Percentiles rank a stretch among this genome's conserved stretches.
phyloP scores from a whole-genome alignment of 2,888 invertebrate species.

The Azorinus chamasolen region DNA sequence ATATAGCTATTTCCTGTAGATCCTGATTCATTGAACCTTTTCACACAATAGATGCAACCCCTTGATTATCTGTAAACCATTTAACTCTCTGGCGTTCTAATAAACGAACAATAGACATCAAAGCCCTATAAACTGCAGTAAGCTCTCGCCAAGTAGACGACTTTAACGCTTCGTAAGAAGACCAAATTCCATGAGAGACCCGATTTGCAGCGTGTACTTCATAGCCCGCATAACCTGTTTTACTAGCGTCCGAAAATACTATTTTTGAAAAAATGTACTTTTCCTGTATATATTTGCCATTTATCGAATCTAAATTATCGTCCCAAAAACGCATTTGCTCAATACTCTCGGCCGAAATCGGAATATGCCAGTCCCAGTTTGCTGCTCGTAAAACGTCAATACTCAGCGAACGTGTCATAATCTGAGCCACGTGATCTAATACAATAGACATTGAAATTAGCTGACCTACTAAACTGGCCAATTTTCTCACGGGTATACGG shows the following conservation, averaged over 20 bases:
- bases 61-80: conserved; percentile 34
- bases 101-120: not conserved
- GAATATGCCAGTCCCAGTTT: not conserved
- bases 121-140: conserved; percentile 4
- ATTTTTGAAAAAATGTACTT: conserved; percentile 1
- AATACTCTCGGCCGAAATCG: no score
- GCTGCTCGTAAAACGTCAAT: conserved; percentile 1
- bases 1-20: not conserved
- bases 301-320: conserved; percentile 8
- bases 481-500: no score
- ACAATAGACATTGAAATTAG: conserved; percentile 50
- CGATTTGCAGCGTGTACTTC: no score
- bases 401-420: not conserved
- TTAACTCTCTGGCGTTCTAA: no score
- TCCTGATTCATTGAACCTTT: conserved; percentile 9
- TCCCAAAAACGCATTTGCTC: conserved; percentile 15
- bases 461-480: no score
- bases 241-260: conserved; percentile 34
- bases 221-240: conserved; percentile 23
- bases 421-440: not conserved
- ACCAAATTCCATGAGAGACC: no score
- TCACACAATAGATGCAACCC: not conserved
- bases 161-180: not conserved
- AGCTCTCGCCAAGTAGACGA: conserved; percentile 14
- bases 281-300: conserved; percentile 2